A percentile compares a stretch with the other conserved stretches of the same genome.
Evolutionary conservation across 2,797 vertebrate genomes (phyloP).

Genomic region (Xiphorhynchus erythropygius): DNA sequence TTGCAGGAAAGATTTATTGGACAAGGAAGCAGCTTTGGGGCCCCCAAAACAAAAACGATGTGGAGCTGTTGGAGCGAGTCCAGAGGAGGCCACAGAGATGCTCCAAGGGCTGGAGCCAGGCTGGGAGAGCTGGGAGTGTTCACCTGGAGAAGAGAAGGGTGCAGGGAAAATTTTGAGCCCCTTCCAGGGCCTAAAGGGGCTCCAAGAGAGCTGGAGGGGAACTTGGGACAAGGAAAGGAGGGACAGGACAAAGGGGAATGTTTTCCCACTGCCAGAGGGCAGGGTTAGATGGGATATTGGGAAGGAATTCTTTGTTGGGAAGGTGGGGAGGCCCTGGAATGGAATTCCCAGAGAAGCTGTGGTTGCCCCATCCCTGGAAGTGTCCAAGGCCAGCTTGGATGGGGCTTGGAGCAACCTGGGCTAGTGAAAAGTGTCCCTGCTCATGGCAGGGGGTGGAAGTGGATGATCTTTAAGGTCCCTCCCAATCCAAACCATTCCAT

Average conservation of each 20-base stretch:
- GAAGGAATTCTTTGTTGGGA: rapidly evolving
- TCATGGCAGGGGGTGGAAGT: neutral
- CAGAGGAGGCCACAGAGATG: rapidly evolving
- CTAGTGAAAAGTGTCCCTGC: neutral
- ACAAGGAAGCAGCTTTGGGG: neutral
- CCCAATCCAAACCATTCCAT: neutral
- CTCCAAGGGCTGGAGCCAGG: neutral
- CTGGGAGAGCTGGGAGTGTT: neutral
- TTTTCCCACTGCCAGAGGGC: no score
- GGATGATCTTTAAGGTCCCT: neutral
- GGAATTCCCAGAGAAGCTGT: neutral
- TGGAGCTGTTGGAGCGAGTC: rapidly evolving
- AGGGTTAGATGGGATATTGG: neutral
- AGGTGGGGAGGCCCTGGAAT: rapidly evolving
- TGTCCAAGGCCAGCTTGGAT: rapidly evolving
- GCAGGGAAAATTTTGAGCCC: rapidly evolving
- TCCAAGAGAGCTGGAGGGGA: neutral
- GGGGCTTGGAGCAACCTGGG: rapidly evolving
- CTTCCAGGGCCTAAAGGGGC: neutral
- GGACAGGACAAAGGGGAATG: no score
- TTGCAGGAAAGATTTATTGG: neutral
- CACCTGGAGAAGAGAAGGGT: rapidly evolving
- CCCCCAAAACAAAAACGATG: rapidly evolving
- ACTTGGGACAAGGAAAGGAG: rapidly evolving
- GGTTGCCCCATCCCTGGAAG: neutral